Base-by-base conservation (phyloP, 2,888 invertebrate genomes). In the Lithophane socia region DNA sequence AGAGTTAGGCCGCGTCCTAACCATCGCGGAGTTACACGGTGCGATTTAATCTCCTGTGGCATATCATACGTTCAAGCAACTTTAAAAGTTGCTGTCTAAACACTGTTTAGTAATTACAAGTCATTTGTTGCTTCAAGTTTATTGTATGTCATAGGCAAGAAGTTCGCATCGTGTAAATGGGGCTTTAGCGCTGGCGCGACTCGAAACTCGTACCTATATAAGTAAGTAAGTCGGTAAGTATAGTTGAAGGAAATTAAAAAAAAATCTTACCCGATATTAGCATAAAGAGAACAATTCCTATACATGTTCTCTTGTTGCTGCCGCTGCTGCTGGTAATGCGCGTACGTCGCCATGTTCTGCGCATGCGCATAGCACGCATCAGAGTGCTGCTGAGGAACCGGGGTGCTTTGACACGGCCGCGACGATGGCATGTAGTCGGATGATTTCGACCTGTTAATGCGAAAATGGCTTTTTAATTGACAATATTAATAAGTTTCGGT, bases 261-360 rank as follows among this genome's bases (percentile, higher is more conserved):
- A 52, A 80, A 42, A 61, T 29, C 91, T 91, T 88, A 96, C 96
- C 96, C 95, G n/a, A 96, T 91, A 82, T 96, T 96, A 16, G 96
- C 96, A 80, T 96, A 96, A 0, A 96, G 89, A 16, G 97, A 95
- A 87, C 97, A 97, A 89, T 97, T 97, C 81, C 97, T 97, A 82
- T 97, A 97, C 86, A 96, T 89, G 72, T 88, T 94, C 61, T 97
- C 96, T 73, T 96, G 97, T 80, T 96, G 94, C 72, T 96, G 94
- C 61, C 92, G 91, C 49, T 93, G 90, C 13, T 93, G 92, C 56
- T 94, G 94, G 84, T 95, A 94, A 56, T 94, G 94, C 8, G 90
- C 90, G 79, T 95, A 95, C 2, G 92, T 84, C 4, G 92, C 90
- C 84, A 92, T 85, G 82, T 87, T 93, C 82, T 95, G 95, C 3